Base-by-base conservation (phyloP, 2,797 vertebrate genomes). In the Petrocephalus schoutedeni region DNA sequence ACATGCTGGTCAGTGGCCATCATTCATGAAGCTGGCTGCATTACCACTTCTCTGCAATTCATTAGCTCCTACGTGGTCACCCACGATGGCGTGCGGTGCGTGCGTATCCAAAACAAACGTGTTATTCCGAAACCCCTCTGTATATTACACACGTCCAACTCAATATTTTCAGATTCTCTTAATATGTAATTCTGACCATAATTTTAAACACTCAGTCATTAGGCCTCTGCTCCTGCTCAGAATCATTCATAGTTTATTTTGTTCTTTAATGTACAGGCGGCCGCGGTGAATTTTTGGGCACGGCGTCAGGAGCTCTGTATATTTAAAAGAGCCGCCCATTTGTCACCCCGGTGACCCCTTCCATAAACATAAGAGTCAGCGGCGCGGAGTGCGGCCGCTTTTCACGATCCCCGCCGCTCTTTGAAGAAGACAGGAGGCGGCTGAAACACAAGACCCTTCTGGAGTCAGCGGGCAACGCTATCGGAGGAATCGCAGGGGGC, bases 231-330 rank as follows among this genome's bases (percentile, higher is more conserved):
- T 89, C 28, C 92, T 87, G 92, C 92, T 94, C 64, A 92, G 92
- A 95, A 95, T 95, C 94, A 94, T 93, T 91, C 91, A 90, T 90
- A 95, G 95, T 96, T 96, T 96, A 95, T 96, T 96, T 95, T 95
- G 95, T 94, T 95, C 93, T 91, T 92, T 93, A 93, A 91, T 93
- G 94, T 95, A 95, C 95, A 95, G 95, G 95, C 95, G 92, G 94
- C 95, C 96, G 89, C 95, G 95, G 90, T 94, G 93, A 94, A 93
- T 94, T 95, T 96, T 95, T 95, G 95, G 95, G 93, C 93, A 93
- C 94, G 89, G 89, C 92, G 91, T 95, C 93, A 94, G 93, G 92
- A 94, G 93, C 93, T 45, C 89, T 95, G 95, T 96, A 94, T 95
- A 95, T 95, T 95, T 95, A 94, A 95, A 95, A 93, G 89, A 92